Conservation (phyloP, 2,888 invertebrate genomes). For the Trachelus troglodyta region DNA sequence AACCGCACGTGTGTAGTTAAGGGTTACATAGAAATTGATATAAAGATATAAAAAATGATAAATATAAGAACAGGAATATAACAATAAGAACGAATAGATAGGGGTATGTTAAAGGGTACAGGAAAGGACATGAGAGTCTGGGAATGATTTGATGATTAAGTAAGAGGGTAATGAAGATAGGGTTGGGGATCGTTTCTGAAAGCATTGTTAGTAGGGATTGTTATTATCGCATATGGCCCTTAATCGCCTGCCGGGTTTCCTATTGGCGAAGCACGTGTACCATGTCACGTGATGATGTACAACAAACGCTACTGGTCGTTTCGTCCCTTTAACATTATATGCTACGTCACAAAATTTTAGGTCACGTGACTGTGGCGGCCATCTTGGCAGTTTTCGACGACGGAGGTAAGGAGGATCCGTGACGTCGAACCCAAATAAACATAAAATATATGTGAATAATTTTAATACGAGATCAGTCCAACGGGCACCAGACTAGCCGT, state of each 20-base stretch:
- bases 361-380: conserved; percentile 55
- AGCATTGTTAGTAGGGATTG: conserved; percentile 24
- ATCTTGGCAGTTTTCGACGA: conserved; percentile 60
- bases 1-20: too few species aligned
- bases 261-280: conserved; percentile 47
- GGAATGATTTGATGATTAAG: too few species aligned
- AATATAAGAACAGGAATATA: too few species aligned
- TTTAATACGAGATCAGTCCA: conserved; percentile 20
- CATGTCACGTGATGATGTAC: conserved; percentile 41
- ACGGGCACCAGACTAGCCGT: conserved; percentile 1
- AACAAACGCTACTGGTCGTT: conserved; percentile 41
- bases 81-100: too few species aligned
- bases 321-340: conserved; percentile 52
- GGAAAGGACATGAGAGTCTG: too few species aligned
- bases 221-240: conserved; percentile 35
- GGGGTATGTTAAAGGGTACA: too few species aligned
- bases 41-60: too few species aligned
- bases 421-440: conserved; percentile 57
- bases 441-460: conserved; percentile 51
- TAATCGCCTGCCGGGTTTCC: conserved; percentile 40
- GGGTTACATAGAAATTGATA: too few species aligned
- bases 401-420: conserved; percentile 56
- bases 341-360: conserved; percentile 55
- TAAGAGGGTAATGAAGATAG: too few species aligned
- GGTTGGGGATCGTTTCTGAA: too few species aligned